Evolutionary conservation across 2,113 vertebrate genomes (phyloP).

Genomic region (Oplegnathus fasciatus): DNA sequence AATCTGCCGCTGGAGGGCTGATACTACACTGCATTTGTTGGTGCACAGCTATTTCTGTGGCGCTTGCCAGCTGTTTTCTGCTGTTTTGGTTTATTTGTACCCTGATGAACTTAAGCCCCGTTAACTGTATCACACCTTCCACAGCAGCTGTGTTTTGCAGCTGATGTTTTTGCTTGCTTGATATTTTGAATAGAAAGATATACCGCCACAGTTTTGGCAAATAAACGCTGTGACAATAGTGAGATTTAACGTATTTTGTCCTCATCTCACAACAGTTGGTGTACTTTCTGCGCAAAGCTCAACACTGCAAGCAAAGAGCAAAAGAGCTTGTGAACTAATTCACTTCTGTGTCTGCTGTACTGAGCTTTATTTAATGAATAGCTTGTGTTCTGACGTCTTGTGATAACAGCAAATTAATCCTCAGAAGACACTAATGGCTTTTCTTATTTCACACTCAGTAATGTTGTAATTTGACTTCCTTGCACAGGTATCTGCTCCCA

Average conservation of each 20-base stretch:
- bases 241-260: background rate
- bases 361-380: constrained; percentile 13
- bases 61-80: background rate
- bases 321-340: background rate
- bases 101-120: background rate
- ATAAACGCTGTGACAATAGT: background rate
- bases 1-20: background rate
- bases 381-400: background rate
- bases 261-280: background rate
- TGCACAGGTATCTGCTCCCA: background rate
- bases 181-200: background rate
- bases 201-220: background rate
- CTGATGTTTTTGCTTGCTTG: background rate
- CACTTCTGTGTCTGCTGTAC: background rate
- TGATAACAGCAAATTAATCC: constrained; percentile 14
- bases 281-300: background rate
- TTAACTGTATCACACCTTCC: background rate
- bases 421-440: constrained; percentile 19
- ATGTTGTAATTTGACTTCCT: background rate
- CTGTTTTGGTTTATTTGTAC: background rate
- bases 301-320: background rate
- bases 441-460: background rate
- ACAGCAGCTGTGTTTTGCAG: background rate
- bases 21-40: background rate
- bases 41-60: background rate